A percentile compares a stretch with the other conserved stretches of the same genome.
Conservation (phyloP, 2,797 vertebrate species). For the Esox masquinongy region DNA sequence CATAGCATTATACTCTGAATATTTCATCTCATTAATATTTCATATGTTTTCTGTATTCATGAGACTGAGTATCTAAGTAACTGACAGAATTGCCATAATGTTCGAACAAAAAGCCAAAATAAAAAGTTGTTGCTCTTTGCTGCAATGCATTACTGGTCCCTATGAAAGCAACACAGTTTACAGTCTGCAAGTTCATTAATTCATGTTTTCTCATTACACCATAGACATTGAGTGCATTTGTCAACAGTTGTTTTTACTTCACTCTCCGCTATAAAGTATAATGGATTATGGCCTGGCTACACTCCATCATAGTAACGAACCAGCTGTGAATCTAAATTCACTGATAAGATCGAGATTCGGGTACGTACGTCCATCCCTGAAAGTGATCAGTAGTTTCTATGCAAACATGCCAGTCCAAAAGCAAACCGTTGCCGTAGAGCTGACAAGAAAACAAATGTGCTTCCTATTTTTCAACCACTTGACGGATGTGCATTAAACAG, state of each 20-base stretch:
- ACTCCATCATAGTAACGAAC: conserved; percentile 7
- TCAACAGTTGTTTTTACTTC: not conserved
- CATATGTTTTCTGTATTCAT: conserved; percentile 29
- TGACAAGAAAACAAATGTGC: conserved; percentile 34
- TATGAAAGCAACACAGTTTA: not conserved
- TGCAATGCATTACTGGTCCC: not conserved
- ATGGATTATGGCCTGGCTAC: not conserved
- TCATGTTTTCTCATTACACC: conserved; percentile 3
- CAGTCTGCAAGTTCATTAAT: conserved; percentile 2
- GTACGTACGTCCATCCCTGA: not conserved
- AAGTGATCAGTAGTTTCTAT: conserved; percentile 15
- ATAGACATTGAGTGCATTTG: not conserved
- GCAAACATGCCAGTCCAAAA: conserved; percentile 22
- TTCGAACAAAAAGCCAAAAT: conserved; percentile 10
- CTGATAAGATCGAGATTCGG: conserved; percentile 14
- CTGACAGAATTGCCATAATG: conserved; percentile 12
- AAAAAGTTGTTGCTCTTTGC: not conserved
- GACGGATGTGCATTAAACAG: conserved; percentile 37
- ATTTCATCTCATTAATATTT: conserved; percentile 31
- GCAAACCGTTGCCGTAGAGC: conserved; percentile 15
- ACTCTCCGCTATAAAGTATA: not conserved
- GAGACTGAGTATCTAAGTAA: conserved; percentile 1
- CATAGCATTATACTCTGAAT: conserved; percentile 18
- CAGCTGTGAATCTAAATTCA: conserved; percentile 8
- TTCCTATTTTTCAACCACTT: conserved; percentile 25